Conservation (phyloP, 2,113 vertebrate species). For the Peromyscus californicus region DNA sequence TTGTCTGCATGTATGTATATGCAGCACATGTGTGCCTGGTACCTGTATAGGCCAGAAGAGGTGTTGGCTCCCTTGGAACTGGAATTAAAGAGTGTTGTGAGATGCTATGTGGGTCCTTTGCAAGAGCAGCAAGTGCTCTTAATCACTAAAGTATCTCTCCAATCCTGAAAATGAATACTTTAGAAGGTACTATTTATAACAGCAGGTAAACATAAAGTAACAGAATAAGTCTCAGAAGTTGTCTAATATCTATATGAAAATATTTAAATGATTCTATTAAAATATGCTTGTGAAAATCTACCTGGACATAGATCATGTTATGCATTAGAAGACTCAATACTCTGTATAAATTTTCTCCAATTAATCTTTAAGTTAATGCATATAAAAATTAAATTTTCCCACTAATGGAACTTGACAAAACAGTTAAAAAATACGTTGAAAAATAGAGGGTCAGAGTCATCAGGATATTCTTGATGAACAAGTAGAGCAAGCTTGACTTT, state of each 20-base stretch:
- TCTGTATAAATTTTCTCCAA: background rate
- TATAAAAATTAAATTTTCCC: background rate
- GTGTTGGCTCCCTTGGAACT: background rate
- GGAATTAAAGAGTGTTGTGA: background rate
- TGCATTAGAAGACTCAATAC: background rate
- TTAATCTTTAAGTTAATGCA: background rate
- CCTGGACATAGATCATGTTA: background rate
- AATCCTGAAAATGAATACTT: background rate
- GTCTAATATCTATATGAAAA: background rate
- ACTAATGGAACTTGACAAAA: background rate
- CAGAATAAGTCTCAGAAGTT: background rate
- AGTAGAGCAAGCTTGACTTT: background rate
- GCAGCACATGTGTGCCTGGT: background rate
- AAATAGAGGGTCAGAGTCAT: background rate
- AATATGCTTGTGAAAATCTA: background rate
- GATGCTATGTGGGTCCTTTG: background rate
- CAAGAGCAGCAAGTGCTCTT: background rate
- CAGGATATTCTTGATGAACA: background rate
- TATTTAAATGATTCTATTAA: background rate
- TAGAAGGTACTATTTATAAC: background rate
- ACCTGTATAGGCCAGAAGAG: background rate
- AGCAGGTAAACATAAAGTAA: background rate
- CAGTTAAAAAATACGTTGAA: background rate
- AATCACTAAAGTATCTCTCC: background rate
- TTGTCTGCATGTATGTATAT: no score